Base-by-base conservation (phyloP, 2,113 vertebrate genomes). In the Epinephelus fuscoguttatus region DNA sequence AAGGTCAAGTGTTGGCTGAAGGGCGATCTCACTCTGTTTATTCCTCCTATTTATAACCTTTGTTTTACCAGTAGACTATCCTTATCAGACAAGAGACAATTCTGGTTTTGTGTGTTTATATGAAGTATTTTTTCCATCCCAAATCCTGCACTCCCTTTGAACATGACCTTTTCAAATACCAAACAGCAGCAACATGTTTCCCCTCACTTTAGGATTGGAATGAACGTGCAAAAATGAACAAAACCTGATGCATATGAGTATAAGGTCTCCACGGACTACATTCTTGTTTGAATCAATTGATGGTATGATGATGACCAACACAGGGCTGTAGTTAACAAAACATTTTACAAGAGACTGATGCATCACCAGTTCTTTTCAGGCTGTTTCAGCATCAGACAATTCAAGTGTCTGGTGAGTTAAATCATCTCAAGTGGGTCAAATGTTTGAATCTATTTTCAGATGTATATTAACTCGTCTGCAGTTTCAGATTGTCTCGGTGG, bases 361-460 rank as follows among this genome's bases (percentile, higher is more conserved):
- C 45, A 91, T 85, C 55, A 70, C 74, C 15, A 6, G 45, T 69
- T 75, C 66, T 76, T 30, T 78, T 57, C 75, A 19, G 66, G 66
- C 70, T 73, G 55, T 80, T 86, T 70, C 9, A 72, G 56, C 45
- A 57, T 82, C 81, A 33, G 47, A 63, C 78, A 45, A 45, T 45
- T 45, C 42, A 45, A 45, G 42, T 45, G 42, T 45, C 42, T 45
- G 70, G 70, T 8, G 57, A 82, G 75, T 78, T 80, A 84, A 83
- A 82, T 85, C 82, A 74, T 75, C 78, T 88, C 56, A n/a, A 82
- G 77, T 71, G 70, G 75, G 50, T 84, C 81, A 81, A 19, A 84
- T 56, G 68, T 81, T 91, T 75, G 76, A 66, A 85, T 87, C 75
- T 84, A 84, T 87, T 84, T 89, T 89, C 82, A 88, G 81, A 89